These are phyloP conservation scores for Apodemia mormo DNA, from an alignment of 2,888 invertebrate genomes.

Conservation along the genomic window DNA sequence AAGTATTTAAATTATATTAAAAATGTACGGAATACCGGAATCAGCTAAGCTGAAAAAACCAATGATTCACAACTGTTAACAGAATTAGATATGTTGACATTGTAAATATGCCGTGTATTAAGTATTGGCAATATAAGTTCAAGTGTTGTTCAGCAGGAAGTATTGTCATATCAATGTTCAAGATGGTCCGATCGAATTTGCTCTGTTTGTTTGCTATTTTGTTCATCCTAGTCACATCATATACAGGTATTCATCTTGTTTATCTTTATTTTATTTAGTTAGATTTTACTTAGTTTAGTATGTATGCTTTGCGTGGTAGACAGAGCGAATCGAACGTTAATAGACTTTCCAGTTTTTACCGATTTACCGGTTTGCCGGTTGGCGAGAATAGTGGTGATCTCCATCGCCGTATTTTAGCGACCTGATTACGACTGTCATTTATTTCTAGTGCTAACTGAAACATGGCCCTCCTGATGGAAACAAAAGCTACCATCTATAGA, in stretches of 20 bases:
- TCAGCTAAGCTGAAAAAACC: background rate
- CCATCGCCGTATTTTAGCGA: no score
- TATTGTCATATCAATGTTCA: conserved; percentile 4
- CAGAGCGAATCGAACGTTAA: no score
- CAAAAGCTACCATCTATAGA: no score
- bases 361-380: no score
- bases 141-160: conserved; percentile 13
- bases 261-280: background rate
- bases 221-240: background rate
- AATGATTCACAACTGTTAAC: background rate
- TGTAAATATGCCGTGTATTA: background rate
- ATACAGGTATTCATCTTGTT: conserved; percentile 17
- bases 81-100: conserved; percentile 7
- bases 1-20: no score
- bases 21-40: background rate
- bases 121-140: conserved; percentile 12
- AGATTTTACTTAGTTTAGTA: background rate
- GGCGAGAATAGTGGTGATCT: no score
- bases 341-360: no score
- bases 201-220: background rate
- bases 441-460: no score
- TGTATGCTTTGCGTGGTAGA: background rate
- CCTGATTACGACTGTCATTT: no score
- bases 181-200: conserved; percentile 10
- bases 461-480: no score